phyloP scores from a whole-genome alignment of 2,113 vertebrate genomes.

The Gadus macrocephalus region DNA sequence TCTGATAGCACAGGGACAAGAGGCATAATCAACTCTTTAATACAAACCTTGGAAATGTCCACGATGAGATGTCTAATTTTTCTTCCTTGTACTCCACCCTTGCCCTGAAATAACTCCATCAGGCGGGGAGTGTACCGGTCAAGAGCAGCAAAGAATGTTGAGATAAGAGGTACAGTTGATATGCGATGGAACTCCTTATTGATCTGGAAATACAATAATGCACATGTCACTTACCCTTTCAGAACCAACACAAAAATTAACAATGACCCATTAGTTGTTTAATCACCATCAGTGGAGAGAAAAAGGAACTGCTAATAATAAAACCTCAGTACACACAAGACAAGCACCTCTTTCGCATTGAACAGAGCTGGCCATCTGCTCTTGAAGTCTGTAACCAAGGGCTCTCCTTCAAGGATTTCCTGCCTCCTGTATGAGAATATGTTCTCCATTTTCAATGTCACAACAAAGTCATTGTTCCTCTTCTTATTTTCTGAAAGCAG shows the following conservation, averaged over 20 bases:
- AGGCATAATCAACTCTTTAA: background rate
- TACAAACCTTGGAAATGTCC: constrained; percentile 5
- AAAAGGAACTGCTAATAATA: no score
- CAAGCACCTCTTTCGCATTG: constrained; percentile 19
- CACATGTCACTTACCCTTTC: constrained; percentile 5
- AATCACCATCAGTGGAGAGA: no score
- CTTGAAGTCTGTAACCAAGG: constrained; percentile 13
- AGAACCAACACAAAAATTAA: background rate
- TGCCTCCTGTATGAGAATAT: constrained; percentile 26
- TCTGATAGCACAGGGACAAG: background rate
- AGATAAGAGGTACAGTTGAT: constrained; percentile 15
- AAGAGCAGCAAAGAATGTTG: constrained; percentile 16
- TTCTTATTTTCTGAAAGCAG: constrained; percentile 22
- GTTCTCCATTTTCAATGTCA: constrained; percentile 23
- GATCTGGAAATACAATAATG: constrained; percentile 9
- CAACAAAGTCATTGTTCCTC: constrained; percentile 14
- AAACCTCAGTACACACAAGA: constrained; percentile 5
- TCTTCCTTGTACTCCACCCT: constrained; percentile 7
- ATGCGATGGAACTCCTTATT: constrained; percentile 18
- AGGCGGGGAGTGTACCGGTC: constrained; percentile 15
- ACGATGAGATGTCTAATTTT: constrained; percentile 8
- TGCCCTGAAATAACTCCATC: constrained; percentile 14
- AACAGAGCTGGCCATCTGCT: constrained; percentile 38
- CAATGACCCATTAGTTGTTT: no score
- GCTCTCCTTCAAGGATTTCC: constrained; percentile 16